Percentiles rank a stretch among this genome's conserved stretches.
These are phyloP conservation scores for Apistogramma diplotaenia DNA, from an alignment of 2,113 vertebrate genomes.

Conservation along the genomic window DNA sequence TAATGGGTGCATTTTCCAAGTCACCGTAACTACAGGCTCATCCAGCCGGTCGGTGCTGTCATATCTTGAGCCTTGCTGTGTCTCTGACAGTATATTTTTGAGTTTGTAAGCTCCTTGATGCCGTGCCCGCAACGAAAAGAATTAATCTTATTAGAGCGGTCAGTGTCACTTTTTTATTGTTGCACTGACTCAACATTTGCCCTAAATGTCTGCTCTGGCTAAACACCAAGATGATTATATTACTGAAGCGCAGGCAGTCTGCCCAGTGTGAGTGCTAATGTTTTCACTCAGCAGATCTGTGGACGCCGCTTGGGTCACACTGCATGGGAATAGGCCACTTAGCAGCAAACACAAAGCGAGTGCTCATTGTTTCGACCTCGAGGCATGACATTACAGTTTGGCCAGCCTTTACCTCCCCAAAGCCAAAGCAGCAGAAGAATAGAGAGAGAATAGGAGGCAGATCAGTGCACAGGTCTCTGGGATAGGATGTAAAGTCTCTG, in stretches of 20 bases:
- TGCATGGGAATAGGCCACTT: slow-evolving; percentile 49
- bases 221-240: slow-evolving; percentile 51
- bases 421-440: slow-evolving; percentile 16
- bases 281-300: slow-evolving; percentile 61
- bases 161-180: slow-evolving; percentile 36
- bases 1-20: not conserved
- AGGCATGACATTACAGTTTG: slow-evolving; percentile 31
- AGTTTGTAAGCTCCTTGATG: slow-evolving; percentile 5
- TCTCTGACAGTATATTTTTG: slow-evolving; percentile 9
- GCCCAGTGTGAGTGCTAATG: slow-evolving; percentile 40
- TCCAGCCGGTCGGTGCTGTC: slow-evolving; percentile 16
- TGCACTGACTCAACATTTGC: slow-evolving; percentile 36
- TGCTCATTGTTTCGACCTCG: slow-evolving; percentile 36
- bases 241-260: slow-evolving; percentile 42
- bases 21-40: not conserved
- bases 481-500: not conserved
- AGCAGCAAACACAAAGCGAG: slow-evolving; percentile 37
- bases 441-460: slow-evolving; percentile 10
- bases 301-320: slow-evolving; percentile 46
- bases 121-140: not conserved
- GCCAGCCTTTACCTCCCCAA: slow-evolving; percentile 1
- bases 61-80: not conserved
- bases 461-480: not conserved
- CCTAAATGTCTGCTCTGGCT: slow-evolving; percentile 44
- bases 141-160: slow-evolving; percentile 28